A percentile compares a stretch with the other conserved stretches of the same genome.
phyloP scores from a whole-genome alignment of 2,888 invertebrate species.

The Deroplatys truncata region DNA sequence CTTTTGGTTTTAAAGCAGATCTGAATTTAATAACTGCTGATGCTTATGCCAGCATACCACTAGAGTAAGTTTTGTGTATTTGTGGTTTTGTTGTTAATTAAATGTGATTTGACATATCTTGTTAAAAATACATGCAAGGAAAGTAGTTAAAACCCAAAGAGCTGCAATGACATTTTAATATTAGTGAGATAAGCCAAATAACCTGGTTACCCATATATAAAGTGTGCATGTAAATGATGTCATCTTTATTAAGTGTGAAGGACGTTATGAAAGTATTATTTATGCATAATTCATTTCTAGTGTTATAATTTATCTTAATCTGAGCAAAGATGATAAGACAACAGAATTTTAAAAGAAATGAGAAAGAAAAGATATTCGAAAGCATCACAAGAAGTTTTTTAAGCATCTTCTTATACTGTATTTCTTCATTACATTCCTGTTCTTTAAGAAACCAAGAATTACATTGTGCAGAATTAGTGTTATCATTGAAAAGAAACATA shows the following conservation, averaged over 20 bases:
- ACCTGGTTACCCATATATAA: background rate
- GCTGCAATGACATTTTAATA: background rate
- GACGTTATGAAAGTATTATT: background rate
- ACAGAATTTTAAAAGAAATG: background rate
- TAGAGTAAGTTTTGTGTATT: too few species aligned
- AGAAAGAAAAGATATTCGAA: background rate
- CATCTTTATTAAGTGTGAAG: background rate
- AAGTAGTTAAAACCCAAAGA: background rate
- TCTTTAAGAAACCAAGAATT: background rate
- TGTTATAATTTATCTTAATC: background rate
- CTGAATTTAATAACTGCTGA: too few species aligned
- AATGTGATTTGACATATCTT: too few species aligned
- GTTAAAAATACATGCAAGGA: too few species aligned
- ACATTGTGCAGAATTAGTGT: background rate
- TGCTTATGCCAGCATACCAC: too few species aligned
- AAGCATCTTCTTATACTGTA: background rate
- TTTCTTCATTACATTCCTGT: background rate
- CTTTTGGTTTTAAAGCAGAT: too few species aligned
- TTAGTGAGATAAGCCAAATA: background rate
- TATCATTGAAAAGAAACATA: background rate
- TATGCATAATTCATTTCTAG: background rate
- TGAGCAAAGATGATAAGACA: background rate
- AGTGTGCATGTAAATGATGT: background rate
- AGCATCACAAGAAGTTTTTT: background rate
- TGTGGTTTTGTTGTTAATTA: too few species aligned